Percentiles rank a stretch among this genome's conserved stretches.
Conservation (phyloP, 2,113 vertebrate genomes). For the Odontophorus gujanensis region DNA sequence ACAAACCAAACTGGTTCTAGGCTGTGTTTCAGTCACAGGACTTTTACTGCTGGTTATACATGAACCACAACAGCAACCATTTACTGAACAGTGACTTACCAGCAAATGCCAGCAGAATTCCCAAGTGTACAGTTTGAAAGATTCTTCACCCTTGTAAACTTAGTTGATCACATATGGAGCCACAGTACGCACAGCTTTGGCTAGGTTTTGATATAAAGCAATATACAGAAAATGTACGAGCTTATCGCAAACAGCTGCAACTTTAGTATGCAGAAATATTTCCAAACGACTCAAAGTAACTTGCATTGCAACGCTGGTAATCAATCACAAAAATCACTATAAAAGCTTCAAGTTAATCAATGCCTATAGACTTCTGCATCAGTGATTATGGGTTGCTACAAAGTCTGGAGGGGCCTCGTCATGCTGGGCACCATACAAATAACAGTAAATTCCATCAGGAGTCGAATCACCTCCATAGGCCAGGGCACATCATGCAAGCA, state of each 20-base stretch:
- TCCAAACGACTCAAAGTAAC: neutral
- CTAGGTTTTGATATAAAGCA: neutral
- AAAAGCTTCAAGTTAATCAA: neutral
- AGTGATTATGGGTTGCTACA: neutral
- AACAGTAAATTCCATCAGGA: neutral
- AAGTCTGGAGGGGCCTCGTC: neutral
- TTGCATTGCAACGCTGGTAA: neutral
- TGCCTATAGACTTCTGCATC: neutral
- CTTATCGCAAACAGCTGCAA: neutral
- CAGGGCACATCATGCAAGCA: rapidly evolving
- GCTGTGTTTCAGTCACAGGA: neutral
- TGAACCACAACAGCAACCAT: conserved; percentile 18
- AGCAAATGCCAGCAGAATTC: neutral
- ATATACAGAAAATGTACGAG: neutral
- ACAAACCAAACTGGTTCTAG: conserved; percentile 52
- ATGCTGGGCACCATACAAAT: neutral
- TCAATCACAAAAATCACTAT: neutral
- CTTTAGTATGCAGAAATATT: neutral
- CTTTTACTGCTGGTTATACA: conserved; percentile 43
- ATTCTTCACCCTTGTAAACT: neutral
- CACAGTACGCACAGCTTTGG: neutral
- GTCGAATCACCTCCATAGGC: neutral
- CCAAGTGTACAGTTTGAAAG: neutral
- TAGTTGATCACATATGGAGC: neutral
- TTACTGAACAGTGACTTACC: neutral